A percentile compares a stretch with the other conserved stretches of the same genome.
Evolutionary conservation across 2,797 vertebrate species (phyloP).

Genomic region (Propithecus deckenii): DNA sequence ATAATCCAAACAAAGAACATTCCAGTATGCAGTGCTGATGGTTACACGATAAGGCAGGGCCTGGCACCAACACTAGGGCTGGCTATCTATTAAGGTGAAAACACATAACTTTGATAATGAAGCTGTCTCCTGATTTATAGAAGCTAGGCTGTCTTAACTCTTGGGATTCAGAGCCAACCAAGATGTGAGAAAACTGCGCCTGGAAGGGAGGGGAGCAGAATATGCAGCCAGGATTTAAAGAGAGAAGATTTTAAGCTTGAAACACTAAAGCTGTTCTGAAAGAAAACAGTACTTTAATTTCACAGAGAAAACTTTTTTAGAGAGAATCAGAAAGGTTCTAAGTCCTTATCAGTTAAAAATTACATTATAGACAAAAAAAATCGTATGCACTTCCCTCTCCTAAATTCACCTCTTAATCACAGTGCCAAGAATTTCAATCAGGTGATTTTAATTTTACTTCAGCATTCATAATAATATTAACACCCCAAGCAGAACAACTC

Average conservation of each 20-base stretch:
- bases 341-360: not conserved
- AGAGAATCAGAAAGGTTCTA: constrained; percentile 22
- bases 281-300: constrained; percentile 39
- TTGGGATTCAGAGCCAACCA: constrained; percentile 63
- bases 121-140: constrained; percentile 86
- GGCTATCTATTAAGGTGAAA: constrained; percentile 86
- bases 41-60: constrained; percentile 89
- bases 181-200: constrained; percentile 48
- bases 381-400: not conserved
- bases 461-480: not conserved
- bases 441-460: constrained; percentile 41
- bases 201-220: not conserved
- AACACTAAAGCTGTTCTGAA: constrained; percentile 57
- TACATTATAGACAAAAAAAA: not conserved
- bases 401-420: constrained; percentile 22
- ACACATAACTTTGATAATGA: constrained; percentile 81
- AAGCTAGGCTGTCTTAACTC: constrained; percentile 75
- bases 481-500: not conserved
- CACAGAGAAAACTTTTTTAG: constrained; percentile 34
- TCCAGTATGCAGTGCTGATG: constrained; percentile 84
- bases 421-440: constrained; percentile 4
- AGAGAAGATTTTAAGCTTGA: constrained; percentile 55
- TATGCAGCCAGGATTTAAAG: constrained; percentile 40
- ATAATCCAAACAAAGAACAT: constrained; percentile 89
- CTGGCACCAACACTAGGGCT: constrained; percentile 88